Base-by-base conservation (phyloP, 2,888 invertebrate species). In the Cordilura impudica region DNA sequence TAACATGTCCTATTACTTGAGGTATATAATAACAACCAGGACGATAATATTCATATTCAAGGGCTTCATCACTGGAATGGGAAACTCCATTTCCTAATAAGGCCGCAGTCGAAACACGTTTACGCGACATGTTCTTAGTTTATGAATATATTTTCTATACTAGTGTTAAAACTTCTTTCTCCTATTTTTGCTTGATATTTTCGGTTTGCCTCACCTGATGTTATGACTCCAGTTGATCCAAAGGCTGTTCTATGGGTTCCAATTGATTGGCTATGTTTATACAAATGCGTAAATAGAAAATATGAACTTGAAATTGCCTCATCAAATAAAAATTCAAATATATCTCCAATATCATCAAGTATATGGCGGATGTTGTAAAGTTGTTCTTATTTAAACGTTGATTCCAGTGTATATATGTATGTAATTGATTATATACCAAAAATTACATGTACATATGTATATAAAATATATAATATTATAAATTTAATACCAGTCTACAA, bases 281-380 rank as follows among this genome's bases (percentile, higher is more conserved):
- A 63, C 76, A 84, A 80, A 87, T 84, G 43, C 86, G 85, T 71
- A 87, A 69, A 83, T 85, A 87, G 75, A 85, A 86, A 72, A 85
- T 84, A 69, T 85, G 85, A 76, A 86, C 84, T 82, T 84, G 82
- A 61, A 82, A 72, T 54, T 83, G 83, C 76, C 88, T 84, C 85
- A 86, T 85, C 76, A 88, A 82, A 81, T 85, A 86, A 26, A 87
- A 86, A 82, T 86, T 86, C 77, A 87, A 78, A 80, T 82, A 84
- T 12, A 88, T 83, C 78, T 88, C 86, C 71, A 85, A 85, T 83
- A 87, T 86, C 87, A 88, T 87, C 78, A 82, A 85, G 77, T 60
- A n/a, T n/a, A n/a, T n/a, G n/a, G n/a, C 16, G 10, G 29, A 21
- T 26, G 12, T 21, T 49, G 2, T 12, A 53, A n/a, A n/a, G n/a